Evolutionary conservation across 2,797 vertebrate genomes (phyloP).

Genomic region (Tangara arthus): DNA sequence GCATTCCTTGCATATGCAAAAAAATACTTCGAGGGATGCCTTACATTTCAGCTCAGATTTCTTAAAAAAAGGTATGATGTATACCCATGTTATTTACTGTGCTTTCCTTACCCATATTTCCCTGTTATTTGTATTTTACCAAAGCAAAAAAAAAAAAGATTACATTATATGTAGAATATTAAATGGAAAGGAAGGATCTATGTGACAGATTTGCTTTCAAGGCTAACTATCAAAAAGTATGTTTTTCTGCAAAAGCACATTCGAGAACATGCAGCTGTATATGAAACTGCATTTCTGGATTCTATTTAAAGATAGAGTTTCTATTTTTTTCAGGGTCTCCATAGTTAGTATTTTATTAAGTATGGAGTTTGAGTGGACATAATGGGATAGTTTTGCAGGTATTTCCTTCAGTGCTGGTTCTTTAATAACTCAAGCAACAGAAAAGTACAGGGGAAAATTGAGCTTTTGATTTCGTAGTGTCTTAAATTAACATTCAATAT

Average conservation of each 20-base stretch:
- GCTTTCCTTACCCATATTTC: slow-evolving; percentile 35
- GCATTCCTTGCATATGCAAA: slow-evolving; percentile 82
- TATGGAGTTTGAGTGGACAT: slow-evolving; percentile 40
- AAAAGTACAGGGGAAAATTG: slow-evolving; percentile 13
- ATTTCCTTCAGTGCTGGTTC: slow-evolving; percentile 51
- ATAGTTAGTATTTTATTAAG: slow-evolving; percentile 34
- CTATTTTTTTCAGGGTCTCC: slow-evolving; percentile 26
- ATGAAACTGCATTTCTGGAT: slow-evolving; percentile 24
- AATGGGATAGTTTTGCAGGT: slow-evolving; percentile 38
- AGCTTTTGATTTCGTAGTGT: slow-evolving; percentile 38
- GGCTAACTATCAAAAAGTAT: not conserved
- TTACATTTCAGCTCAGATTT: slow-evolving; percentile 78
- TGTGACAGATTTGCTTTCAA: slow-evolving; percentile 47
- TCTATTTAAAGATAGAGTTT: slow-evolving; percentile 30
- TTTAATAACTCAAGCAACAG: slow-evolving; percentile 19
- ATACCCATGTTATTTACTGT: slow-evolving; percentile 43
- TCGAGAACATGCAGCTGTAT: not conserved
- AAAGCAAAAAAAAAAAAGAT: slow-evolving; percentile 58
- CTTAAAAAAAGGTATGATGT: slow-evolving; percentile 68
- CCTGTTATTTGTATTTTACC: slow-evolving; percentile 45
- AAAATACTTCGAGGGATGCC: slow-evolving; percentile 74
- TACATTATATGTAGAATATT: not conserved
- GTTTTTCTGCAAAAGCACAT: not conserved
- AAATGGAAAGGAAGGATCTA: slow-evolving; percentile 49
- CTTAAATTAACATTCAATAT: slow-evolving; percentile 39